phyloP scores from a whole-genome alignment of 2,888 invertebrate genomes.

The Ophraella communa region DNA sequence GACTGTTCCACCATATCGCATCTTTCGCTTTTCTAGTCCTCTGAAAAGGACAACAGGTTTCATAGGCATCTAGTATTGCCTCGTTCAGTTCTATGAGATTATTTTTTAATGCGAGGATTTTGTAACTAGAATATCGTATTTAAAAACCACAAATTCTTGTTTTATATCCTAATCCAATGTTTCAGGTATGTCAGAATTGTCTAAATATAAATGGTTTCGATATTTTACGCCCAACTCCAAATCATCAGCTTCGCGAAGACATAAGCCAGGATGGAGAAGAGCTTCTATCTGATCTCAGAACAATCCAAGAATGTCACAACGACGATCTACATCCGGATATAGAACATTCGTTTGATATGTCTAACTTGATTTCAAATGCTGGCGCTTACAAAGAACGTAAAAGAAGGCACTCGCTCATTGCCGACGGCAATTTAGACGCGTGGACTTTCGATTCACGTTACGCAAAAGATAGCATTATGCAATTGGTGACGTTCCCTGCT shows the following conservation, averaged over 20 bases:
- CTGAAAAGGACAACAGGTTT: too few species aligned
- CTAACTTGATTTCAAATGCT: background rate
- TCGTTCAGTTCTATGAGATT: too few species aligned
- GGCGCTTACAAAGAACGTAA: conserved; percentile 57
- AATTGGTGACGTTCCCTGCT: conserved; percentile 53
- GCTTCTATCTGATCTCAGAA: conserved; percentile 66
- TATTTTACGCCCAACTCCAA: conserved; percentile 40
- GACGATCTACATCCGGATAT: conserved; percentile 42
- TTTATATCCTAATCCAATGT: background rate
- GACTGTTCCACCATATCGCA: too few species aligned
- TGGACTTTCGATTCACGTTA: conserved; percentile 63
- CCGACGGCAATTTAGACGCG: conserved; percentile 51
- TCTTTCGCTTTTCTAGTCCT: too few species aligned
- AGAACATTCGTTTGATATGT: conserved; percentile 10
- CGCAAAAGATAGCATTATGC: conserved; percentile 55
- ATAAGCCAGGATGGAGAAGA: conserved; percentile 68
- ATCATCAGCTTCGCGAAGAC: conserved; percentile 60
- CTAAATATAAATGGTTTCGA: conserved; percentile 26
- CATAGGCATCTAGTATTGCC: too few species aligned
- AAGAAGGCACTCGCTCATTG: conserved; percentile 62
- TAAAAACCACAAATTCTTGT: background rate
- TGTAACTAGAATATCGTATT: background rate
- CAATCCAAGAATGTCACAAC: conserved; percentile 63
- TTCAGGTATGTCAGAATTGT: conserved; percentile 54
- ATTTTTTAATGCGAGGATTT: too few species aligned